Conservation (phyloP, 2,888 invertebrate genomes). For the Serrognathus titanus region DNA sequence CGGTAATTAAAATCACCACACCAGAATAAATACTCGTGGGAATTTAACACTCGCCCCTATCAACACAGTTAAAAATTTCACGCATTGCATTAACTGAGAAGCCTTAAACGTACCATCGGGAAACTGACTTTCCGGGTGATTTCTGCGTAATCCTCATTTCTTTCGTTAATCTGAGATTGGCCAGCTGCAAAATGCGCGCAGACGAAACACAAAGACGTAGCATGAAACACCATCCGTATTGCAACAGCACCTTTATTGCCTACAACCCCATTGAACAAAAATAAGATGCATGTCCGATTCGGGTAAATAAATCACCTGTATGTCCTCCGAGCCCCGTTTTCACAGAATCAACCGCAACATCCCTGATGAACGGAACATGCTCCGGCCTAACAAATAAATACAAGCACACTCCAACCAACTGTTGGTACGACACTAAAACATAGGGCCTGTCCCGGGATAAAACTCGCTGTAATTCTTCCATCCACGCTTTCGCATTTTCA, state of each 20-base stretch:
- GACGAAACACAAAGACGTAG: constrained; percentile 94
- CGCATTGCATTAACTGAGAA: neutral
- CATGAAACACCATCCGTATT: constrained; percentile 86
- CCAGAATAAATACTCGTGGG: constrained; percentile 99
- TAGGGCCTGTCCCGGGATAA: constrained; percentile 81
- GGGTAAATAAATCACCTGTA: constrained; percentile 56
- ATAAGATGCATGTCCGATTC: too few relatives aligned
- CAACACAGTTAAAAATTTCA: neutral
- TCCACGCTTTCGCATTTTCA: constrained; percentile 93
- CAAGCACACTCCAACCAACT: constrained; percentile 95
- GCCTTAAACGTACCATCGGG: constrained; percentile 61
- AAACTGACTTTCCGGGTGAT: constrained; percentile 88
- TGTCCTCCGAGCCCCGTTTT: constrained; percentile 98
- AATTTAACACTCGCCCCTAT: constrained; percentile 79
- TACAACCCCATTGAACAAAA: constrained; percentile 11
- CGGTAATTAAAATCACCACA: constrained; percentile 99
- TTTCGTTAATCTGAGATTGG: constrained; percentile 89
- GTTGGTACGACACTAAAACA: constrained; percentile 87
- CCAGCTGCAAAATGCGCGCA: constrained; percentile 99
- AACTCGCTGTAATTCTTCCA: constrained; percentile 89
- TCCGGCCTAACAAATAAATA: constrained; percentile 91
- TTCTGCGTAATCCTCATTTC: constrained; percentile 96
- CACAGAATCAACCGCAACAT: constrained; percentile 92
- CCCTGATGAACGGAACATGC: constrained; percentile 82
- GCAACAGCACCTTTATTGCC: constrained; percentile 96